Conservation (phyloP, 2,888 invertebrate species). For the Ypsolopha sequella region DNA sequence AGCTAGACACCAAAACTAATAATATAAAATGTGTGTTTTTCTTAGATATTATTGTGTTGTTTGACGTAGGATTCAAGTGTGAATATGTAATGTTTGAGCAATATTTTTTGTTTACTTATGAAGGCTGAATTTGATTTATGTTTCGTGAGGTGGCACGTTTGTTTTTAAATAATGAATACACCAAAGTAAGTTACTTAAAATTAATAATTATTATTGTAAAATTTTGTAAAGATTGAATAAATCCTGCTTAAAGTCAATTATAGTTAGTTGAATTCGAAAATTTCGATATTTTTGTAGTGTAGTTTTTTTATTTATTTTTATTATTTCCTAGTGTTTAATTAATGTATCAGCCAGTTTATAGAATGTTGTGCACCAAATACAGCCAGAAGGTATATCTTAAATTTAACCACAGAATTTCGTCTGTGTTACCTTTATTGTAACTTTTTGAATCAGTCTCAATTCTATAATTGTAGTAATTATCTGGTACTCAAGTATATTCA, state of each 20-base stretch:
- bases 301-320: constrained; percentile 18
- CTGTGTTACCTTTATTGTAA: not conserved
- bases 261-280: constrained; percentile 41
- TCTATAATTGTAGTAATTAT: constrained; percentile 4
- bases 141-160: constrained; percentile 5
- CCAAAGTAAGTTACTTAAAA: constrained; percentile 35
- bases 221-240: constrained; percentile 13
- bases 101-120: constrained; percentile 15
- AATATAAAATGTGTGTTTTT: not conserved
- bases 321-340: constrained; percentile 20
- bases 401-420: not conserved
- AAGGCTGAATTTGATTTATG: constrained; percentile 12
- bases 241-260: constrained; percentile 67
- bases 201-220: constrained; percentile 14
- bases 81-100: constrained; percentile 15
- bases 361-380: not conserved
- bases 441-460: constrained; percentile 8
- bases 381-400: not conserved
- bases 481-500: constrained; percentile 10
- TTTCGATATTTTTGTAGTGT: constrained; percentile 37
- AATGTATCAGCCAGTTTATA: constrained; percentile 22
- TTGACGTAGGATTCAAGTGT: not conserved
- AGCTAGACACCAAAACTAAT: constrained; percentile 42
- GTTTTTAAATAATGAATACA: constrained; percentile 7
- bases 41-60: not conserved